Conservation (phyloP, 2,888 invertebrate species). For the Eurytoma californica region DNA sequence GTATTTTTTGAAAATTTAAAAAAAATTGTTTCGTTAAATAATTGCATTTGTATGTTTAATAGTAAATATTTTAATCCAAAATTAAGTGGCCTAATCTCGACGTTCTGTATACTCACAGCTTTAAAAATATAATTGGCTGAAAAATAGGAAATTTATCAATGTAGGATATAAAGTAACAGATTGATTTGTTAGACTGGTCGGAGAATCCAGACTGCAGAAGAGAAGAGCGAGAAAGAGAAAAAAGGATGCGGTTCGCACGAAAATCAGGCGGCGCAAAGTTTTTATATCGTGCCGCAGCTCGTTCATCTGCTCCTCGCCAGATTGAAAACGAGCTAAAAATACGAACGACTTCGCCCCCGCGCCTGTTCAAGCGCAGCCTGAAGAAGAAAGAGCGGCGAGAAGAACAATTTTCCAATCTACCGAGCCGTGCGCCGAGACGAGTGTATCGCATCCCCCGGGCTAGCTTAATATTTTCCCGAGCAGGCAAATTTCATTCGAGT, state of each 20-base stretch:
- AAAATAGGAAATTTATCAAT: conserved; percentile 4
- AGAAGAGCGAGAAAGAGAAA: neutral
- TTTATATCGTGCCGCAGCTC: conserved; percentile 23
- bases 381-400: neutral
- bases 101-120: no score
- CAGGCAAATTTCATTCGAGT: conserved; percentile 4
- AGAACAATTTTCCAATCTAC: conserved; percentile 43
- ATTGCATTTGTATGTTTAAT: no score
- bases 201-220: neutral
- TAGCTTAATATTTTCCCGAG: conserved; percentile 7
- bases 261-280: conserved; percentile 13
- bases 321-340: conserved; percentile 39
- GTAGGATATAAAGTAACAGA: neutral
- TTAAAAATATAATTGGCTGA: neutral
- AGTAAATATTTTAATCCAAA: no score
- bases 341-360: neutral
- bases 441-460: conserved; percentile 2
- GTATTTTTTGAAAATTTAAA: no score
- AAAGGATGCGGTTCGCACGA: neutral
- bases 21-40: no score
- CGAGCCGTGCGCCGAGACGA: neutral
- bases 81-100: no score
- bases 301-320: conserved; percentile 10
- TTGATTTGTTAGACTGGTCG: conserved; percentile 13
- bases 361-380: neutral